Conservation (phyloP, 2,888 invertebrate species). For the Argyresthia goedartella region DNA sequence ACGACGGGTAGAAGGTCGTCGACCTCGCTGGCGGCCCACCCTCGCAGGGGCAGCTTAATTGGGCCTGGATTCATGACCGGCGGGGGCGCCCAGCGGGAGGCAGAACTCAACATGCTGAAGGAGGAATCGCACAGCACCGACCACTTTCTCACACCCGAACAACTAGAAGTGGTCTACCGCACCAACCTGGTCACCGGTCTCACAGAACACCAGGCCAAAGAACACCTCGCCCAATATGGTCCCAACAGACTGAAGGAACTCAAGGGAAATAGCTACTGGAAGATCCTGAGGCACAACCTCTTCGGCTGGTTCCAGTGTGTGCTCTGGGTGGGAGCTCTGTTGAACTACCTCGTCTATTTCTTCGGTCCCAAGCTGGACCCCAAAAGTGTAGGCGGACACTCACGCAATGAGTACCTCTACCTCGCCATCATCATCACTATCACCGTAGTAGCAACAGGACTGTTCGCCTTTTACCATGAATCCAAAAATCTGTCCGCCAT, state of each 20-base stretch:
- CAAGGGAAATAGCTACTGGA: constrained; percentile 71
- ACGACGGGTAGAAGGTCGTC: neutral
- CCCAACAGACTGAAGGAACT: constrained; percentile 74
- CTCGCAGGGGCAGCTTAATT: neutral
- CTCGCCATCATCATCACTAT: constrained; percentile 44
- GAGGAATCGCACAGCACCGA: constrained; percentile 53
- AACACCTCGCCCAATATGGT: constrained; percentile 65
- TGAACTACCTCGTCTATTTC: constrained; percentile 73
- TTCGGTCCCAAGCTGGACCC: constrained; percentile 24
- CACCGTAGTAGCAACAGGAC: constrained; percentile 59
- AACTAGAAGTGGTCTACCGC: constrained; percentile 50
- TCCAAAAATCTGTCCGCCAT: constrained; percentile 82
- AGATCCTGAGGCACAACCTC: constrained; percentile 74
- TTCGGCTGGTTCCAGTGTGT: constrained; percentile 81
- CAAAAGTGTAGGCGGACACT: constrained; percentile 24
- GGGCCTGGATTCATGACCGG: too few relatives aligned
- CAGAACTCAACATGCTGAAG: constrained; percentile 26
- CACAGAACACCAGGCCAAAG: constrained; percentile 59
- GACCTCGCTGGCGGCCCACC: neutral
- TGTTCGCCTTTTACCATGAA: constrained; percentile 71
- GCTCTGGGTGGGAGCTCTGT: constrained; percentile 75
- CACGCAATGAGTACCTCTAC: constrained; percentile 48
- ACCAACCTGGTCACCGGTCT: constrained; percentile 66
- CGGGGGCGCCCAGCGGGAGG: neutral
- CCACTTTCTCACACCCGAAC: constrained; percentile 50